Percentiles rank a stretch among this genome's conserved stretches.
Conservation (phyloP, 2,888 invertebrate genomes). For the Caenorhabditis sp. region DNA sequence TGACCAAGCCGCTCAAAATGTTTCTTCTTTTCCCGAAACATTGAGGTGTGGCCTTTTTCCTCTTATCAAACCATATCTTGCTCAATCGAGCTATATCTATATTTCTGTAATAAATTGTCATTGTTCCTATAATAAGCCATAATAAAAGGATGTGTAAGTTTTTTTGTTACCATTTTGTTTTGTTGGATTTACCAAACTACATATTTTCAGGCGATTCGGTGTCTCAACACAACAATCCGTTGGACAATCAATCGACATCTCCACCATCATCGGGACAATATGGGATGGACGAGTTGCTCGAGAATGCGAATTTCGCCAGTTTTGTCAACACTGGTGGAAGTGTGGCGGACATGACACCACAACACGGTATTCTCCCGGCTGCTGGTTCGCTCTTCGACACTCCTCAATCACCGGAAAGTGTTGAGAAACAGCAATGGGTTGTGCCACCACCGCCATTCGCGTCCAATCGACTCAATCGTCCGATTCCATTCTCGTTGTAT, state of each 20-base stretch:
- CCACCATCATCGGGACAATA: background rate
- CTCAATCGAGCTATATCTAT: background rate
- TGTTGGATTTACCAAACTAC: background rate
- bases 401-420: background rate
- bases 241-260: background rate
- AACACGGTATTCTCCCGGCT: background rate
- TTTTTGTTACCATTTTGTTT: background rate
- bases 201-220: slow-evolving; percentile 25
- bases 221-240: slow-evolving; percentile 13
- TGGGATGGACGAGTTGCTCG: background rate
- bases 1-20: background rate
- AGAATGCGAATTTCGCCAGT: background rate
- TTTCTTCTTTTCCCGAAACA: no score
- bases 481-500: background rate
- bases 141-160: background rate
- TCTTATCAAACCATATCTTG: background rate
- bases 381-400: slow-evolving; percentile 21
- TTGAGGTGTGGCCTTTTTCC: no score
- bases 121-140: background rate
- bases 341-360: background rate
- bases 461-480: background rate
- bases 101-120: background rate
- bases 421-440: background rate
- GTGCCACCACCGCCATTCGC: background rate
- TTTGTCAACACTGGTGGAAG: background rate